These are phyloP conservation scores for Clivina fossor DNA, from an alignment of 2,888 invertebrate genomes.

Conservation along the genomic window DNA sequence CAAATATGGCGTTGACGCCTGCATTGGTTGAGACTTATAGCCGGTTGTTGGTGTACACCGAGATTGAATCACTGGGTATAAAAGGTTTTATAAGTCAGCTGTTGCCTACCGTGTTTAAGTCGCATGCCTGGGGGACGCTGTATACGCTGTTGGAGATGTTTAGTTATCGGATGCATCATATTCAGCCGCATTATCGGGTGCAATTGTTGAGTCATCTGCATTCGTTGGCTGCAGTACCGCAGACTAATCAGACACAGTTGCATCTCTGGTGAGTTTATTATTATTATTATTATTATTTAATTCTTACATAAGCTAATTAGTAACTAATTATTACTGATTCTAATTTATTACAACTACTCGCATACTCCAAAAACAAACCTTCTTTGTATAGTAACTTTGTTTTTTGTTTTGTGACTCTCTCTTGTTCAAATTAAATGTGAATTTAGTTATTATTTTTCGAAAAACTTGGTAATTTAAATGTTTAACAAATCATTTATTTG, in stretches of 20 bases:
- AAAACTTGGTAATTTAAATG: no score
- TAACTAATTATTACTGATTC: no score
- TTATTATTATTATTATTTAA: slow-evolving; percentile 25
- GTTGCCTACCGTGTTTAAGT: slow-evolving; percentile 87
- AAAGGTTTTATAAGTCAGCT: slow-evolving; percentile 95
- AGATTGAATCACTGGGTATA: slow-evolving; percentile 94
- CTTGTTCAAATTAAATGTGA: no score
- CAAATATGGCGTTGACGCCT: slow-evolving; percentile 74
- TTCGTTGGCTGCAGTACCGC: slow-evolving; percentile 86
- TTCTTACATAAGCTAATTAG: no score
- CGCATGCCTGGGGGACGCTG: slow-evolving; percentile 93
- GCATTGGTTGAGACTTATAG: slow-evolving; percentile 95
- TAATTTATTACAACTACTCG: no score
- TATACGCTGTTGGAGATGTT: slow-evolving; percentile 96
- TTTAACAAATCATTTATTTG: no score
- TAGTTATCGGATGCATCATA: slow-evolving; percentile 93
- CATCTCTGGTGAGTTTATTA: slow-evolving; percentile 73
- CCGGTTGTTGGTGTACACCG: slow-evolving; percentile 88
- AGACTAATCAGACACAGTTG: slow-evolving; percentile 92
- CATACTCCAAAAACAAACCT: no score
- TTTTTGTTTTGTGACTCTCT: no score
- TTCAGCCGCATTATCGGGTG: slow-evolving; percentile 92
- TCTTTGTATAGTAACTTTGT: no score
- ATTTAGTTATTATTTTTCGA: no score
- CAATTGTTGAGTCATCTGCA: slow-evolving; percentile 90